A percentile compares a stretch with the other conserved stretches of the same genome.
phyloP scores from a whole-genome alignment of 64 coral and sea anemone species.

The Acropora tenuis region DNA sequence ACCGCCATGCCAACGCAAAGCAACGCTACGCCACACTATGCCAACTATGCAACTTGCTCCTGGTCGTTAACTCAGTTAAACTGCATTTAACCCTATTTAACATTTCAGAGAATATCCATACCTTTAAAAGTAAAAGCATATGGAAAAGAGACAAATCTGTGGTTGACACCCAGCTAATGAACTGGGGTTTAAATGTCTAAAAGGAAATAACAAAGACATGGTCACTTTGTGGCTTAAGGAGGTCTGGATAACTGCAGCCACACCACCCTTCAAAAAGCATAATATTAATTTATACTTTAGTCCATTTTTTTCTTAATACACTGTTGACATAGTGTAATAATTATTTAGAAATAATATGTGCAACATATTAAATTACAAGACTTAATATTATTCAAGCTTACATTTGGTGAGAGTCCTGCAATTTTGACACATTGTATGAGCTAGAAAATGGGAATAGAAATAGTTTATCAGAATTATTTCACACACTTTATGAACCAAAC shows the following conservation, averaged over 20 bases:
- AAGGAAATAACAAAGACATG: background rate
- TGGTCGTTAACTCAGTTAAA: no score
- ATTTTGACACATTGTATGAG: constrained; percentile 98
- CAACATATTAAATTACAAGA: no score
- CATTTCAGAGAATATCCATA: background rate
- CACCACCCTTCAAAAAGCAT: background rate
- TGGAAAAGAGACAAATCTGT: constrained; percentile 85
- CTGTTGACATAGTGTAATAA: background rate
- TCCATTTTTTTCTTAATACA: background rate
- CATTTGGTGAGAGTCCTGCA: constrained; percentile 90
- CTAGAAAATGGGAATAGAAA: constrained; percentile 47
- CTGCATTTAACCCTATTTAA: no score
- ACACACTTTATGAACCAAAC: no score
- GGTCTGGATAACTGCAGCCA: no score
- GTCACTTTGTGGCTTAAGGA: no score
- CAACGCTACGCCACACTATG: no score
- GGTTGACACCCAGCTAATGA: constrained; percentile 87
- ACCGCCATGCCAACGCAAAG: no score
- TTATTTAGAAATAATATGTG: no score
- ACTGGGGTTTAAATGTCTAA: constrained; percentile 95
- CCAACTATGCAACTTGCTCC: no score
- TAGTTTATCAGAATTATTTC: no score
- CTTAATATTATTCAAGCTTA: constrained; percentile 36
- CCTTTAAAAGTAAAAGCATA: constrained; percentile 81
- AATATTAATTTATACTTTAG: background rate